phyloP scores from a whole-genome alignment of 2,113 vertebrate genomes.

The Lates calcarifer region DNA sequence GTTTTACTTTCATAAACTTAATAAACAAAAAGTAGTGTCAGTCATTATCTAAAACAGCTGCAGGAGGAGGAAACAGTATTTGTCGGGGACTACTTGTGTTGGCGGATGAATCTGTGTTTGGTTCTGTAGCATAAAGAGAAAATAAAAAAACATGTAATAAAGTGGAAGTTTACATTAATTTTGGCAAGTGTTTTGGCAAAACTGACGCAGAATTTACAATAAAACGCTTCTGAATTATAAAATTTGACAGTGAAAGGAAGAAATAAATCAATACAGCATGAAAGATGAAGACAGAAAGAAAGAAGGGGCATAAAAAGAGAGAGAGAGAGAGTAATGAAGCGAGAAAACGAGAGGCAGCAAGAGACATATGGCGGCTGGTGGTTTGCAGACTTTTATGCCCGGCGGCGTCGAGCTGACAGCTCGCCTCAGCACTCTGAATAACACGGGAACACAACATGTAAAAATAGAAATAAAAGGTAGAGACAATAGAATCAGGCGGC shows the following conservation, averaged over 20 bases:
- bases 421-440: conserved; percentile 53
- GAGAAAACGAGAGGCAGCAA: conserved; percentile 49
- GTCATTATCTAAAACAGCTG: too few species aligned
- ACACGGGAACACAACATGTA: conserved; percentile 51
- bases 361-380: conserved; percentile 69
- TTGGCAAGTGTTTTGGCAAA: neutral
- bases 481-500: conserved; percentile 48
- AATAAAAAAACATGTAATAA: too few species aligned
- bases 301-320: conserved; percentile 19
- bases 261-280: conserved; percentile 18
- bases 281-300: neutral
- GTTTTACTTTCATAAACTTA: neutral
- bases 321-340: conserved; percentile 55
- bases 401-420: conserved; percentile 62
- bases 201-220: neutral
- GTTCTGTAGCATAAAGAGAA: neutral
- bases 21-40: too few species aligned
- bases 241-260: neutral
- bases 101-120: conserved; percentile 3
- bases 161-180: neutral
- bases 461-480: conserved; percentile 61
- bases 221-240: neutral
- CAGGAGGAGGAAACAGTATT: neutral
- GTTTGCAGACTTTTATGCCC: conserved; percentile 68
- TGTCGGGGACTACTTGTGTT: conserved; percentile 3